Base-by-base conservation (phyloP, 2,888 invertebrate genomes). In the Molorchus minor region DNA sequence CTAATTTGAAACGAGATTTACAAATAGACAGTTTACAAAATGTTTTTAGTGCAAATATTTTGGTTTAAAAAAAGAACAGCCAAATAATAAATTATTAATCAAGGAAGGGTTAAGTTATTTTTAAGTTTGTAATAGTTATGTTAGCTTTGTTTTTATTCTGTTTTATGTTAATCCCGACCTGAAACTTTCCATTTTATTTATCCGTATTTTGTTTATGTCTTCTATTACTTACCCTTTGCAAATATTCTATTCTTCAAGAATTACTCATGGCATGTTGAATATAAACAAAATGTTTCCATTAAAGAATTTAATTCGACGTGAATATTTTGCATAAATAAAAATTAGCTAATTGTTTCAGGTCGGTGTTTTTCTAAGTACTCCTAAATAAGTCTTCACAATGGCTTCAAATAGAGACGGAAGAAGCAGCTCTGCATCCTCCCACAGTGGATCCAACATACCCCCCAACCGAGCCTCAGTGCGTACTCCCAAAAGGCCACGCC, bases 271-370 rank as follows among this genome's bases (percentile, higher is more conserved):
- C 16, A 2, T 19, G 10, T 36, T 3, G 16, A 15, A 15, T 25
- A 1, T n/a, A 3, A 15, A 25, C 5, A 5, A 8, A 3, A 41
- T 43, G 8, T 30, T 29, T 10, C 17, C 8, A 25, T 45, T 30
- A 17, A 25, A 25, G n/a, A 2, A 25, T 20, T 13, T 21, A 19
- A 7, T 43, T 17, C 19, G 4, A 8, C 16, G 16, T 5, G 3
- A 36, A 36, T 8, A 15, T 15, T 36, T 53, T 33, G 5, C 8
- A 36, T 35, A 30, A 33, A 12, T 30, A 46, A 40, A 40, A 40
- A 40, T 1, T 45, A 45, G 56, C 16, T 69, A 47, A 81, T 82
- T 84, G 84, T 85, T 85, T 84, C 85, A 85, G 85, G 84, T 83
- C 81, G 79, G 81, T 79, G 38, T 45, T 64, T 61, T 56, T 64